Evolutionary conservation across 2,888 invertebrate species (phyloP).

Genomic region (Tetrapedia diversipes): DNA sequence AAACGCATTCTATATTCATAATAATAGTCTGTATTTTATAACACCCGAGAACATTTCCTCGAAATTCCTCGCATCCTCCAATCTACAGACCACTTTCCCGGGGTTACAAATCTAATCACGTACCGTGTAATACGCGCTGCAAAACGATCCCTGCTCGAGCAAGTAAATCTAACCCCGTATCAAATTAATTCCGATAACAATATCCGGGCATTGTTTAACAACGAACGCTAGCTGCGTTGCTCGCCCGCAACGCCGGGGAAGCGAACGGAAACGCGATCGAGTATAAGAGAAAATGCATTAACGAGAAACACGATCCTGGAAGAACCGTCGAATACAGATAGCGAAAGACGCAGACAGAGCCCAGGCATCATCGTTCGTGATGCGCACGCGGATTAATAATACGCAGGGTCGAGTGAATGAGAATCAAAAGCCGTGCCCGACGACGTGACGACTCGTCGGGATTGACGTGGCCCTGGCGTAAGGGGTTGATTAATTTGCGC

Average conservation of each 20-base stretch:
- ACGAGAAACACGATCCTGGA: conserved; percentile 7
- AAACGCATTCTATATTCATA: no score
- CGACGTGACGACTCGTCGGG: conserved; percentile 14
- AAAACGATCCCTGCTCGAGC: not conserved
- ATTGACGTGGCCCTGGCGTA: conserved; percentile 31
- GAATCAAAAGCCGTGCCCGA: conserved; percentile 44
- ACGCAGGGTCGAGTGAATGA: conserved; percentile 44
- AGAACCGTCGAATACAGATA: not conserved
- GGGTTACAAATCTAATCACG: not conserved
- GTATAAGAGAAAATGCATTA: conserved; percentile 25
- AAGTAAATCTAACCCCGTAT: not conserved
- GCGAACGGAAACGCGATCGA: not conserved
- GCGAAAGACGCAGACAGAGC: not conserved
- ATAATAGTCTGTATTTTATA: no score
- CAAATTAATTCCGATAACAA: conserved; percentile 5
- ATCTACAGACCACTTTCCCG: not conserved
- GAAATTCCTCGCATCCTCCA: no score
- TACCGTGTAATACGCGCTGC: not conserved
- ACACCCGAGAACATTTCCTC: no score
- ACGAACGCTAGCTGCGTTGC: no score
- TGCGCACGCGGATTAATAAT: conserved; percentile 44
- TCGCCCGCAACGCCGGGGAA: no score
- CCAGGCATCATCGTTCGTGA: not conserved
- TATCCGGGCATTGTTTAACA: no score
- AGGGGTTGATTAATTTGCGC: conserved; percentile 64